phyloP scores from a whole-genome alignment of 2,888 invertebrate species.

The Andrena minutula region DNA sequence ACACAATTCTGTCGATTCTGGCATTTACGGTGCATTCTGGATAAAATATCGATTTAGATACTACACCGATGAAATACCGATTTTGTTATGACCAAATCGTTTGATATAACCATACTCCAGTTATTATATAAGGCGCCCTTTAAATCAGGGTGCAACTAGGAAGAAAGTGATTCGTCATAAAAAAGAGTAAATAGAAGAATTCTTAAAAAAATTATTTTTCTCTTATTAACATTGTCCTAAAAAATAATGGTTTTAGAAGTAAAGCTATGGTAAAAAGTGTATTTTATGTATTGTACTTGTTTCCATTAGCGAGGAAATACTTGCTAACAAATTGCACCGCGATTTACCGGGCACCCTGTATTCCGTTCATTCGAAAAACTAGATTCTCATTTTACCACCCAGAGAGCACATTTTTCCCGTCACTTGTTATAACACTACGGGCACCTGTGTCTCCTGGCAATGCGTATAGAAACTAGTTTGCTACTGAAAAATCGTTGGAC shows the following conservation, averaged over 20 bases:
- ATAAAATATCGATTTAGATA: slow-evolving; percentile 34
- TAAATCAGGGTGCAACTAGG: too few species aligned
- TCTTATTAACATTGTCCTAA: too few species aligned
- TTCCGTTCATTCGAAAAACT: slow-evolving; percentile 39
- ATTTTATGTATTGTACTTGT: too few species aligned
- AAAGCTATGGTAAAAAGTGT: too few species aligned
- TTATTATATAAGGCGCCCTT: not conserved
- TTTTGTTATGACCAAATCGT: not conserved
- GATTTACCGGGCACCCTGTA: not conserved
- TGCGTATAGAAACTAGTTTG: slow-evolving; percentile 27
- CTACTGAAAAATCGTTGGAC: slow-evolving; percentile 6
- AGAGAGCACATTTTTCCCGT: slow-evolving; percentile 31
- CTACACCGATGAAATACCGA: not conserved
- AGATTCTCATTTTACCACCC: slow-evolving; percentile 46
- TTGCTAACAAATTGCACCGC: not conserved
- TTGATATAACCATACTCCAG: not conserved
- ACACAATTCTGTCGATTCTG: not conserved
- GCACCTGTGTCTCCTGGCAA: slow-evolving; percentile 21
- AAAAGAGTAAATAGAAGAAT: not conserved
- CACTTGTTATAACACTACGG: slow-evolving; percentile 13
- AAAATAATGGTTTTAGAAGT: too few species aligned
- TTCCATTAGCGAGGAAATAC: too few species aligned
- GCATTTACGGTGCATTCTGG: slow-evolving; percentile 4
- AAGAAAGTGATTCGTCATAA: not conserved
- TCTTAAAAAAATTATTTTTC: too few species aligned